Evolutionary conservation across 2,888 invertebrate genomes (phyloP).

Genomic region (Lordiphosa andalusiaca): DNA sequence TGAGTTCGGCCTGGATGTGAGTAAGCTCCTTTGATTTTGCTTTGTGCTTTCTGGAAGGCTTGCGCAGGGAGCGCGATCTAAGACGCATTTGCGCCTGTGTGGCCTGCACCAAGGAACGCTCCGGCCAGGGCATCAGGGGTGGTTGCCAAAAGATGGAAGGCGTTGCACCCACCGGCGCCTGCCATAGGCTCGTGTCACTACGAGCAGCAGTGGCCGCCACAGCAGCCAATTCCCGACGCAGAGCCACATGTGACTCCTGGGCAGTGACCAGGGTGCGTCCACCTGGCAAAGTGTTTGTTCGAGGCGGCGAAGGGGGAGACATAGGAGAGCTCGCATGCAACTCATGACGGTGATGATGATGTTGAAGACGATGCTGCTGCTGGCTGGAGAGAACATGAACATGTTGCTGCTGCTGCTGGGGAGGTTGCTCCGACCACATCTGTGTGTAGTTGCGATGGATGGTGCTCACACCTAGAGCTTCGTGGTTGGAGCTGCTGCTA

Average conservation of each 20-base stretch:
- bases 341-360: background rate
- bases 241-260: constrained; percentile 1
- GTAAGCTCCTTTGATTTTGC: background rate
- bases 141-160: background rate
- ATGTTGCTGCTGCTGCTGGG: background rate
- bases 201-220: constrained; percentile 36
- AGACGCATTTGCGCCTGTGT: constrained; percentile 5
- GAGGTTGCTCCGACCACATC: constrained; percentile 16
- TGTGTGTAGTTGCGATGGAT: constrained; percentile 14
- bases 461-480: constrained; percentile 1
- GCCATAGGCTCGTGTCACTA: constrained; percentile 26
- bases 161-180: constrained; percentile 13
- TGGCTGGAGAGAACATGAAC: background rate
- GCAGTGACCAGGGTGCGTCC: background rate
- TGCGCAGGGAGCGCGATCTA: background rate
- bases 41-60: background rate
- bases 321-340: background rate
- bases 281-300: background rate
- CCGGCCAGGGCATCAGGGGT: background rate
- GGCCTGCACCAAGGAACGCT: constrained; percentile 2
- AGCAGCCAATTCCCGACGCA: constrained; percentile 34
- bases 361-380: background rate
- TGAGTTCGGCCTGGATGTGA: background rate
- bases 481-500: background rate
- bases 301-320: background rate